Evolutionary conservation across 1,140 invertebrate species (phyloP), one percentile per base, ranked within the genome.

Genomic region (Tribolium castaneum): DNA sequence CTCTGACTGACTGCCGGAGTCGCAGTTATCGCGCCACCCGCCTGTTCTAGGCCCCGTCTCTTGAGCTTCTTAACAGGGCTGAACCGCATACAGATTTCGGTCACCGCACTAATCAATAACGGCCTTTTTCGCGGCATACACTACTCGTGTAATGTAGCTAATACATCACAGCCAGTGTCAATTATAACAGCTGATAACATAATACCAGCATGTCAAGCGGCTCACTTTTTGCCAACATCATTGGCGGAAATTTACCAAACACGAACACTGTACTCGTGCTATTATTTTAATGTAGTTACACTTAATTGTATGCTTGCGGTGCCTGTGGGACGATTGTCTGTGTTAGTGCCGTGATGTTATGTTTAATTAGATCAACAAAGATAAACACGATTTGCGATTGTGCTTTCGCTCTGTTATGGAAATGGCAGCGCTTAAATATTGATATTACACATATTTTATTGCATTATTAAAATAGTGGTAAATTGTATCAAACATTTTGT

Each of bases 141-240:
- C 30, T 62, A 62, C 10, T 25, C 59, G 9, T 35, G 59, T 35
- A 35, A 66, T 35, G 59, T 66, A 6, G 59, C 22, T 22, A 66
- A 66, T 66, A 66, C 59, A 66, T 66, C 59, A 66, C 59, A 66
- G 59, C 59, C 59, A 35, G 4, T 35, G 59, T 66, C 59, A 66
- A 66, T 66, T 66, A 66, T 12, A 66, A 66, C 10, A 66, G 30
- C 30, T 66, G 59, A 66, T 66, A 66, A 66, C 59, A 14, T 66
- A 35, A 34, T 35, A 66, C 59, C 30, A 6, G 14, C 25, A 66
- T 66, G 59, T 66, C 59, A 35, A 35, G 4, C 34, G 30, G 59
- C 13, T 66, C 13, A 12, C n/a, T 66, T 66, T 66, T 66, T 66
- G 30, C 30, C n/a, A 66, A 35, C 30, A 35, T 35, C 59, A 66